A percentile compares a stretch with the other conserved stretches of the same genome.
Evolutionary conservation across 2,888 invertebrate genomes (phyloP).

Genomic region (Peribatodes rhomboidaria): DNA sequence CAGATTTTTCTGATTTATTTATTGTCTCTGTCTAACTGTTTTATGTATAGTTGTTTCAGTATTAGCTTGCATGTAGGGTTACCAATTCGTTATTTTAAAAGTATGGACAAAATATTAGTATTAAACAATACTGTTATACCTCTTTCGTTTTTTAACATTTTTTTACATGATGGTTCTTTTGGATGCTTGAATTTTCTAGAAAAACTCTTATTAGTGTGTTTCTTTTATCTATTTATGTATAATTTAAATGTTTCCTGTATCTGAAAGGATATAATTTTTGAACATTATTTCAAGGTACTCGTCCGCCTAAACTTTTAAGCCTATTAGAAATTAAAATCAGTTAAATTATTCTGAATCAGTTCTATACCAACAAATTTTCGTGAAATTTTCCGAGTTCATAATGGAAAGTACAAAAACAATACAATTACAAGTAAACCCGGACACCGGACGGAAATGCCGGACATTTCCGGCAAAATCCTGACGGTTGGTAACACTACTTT

Average conservation of each 20-base stretch:
- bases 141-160: too few relatives aligned
- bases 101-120: neutral
- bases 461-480: neutral
- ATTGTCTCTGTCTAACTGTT: slow-evolving; percentile 1
- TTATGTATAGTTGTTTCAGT: neutral
- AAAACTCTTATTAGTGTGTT: too few relatives aligned
- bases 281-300: too few relatives aligned
- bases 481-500: neutral
- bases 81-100: neutral
- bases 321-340: too few relatives aligned
- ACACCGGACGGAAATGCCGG: neutral
- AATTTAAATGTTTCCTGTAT: too few relatives aligned
- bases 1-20: slow-evolving; percentile 17
- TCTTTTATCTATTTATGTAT: too few relatives aligned
- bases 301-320: too few relatives aligned
- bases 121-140: too few relatives aligned
- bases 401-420: neutral
- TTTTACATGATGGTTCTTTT: too few relatives aligned
- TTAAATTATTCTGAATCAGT: neutral
- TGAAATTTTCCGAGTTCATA: neutral
- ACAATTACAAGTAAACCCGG: neutral
- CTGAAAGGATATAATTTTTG: too few relatives aligned
- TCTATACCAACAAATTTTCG: neutral
- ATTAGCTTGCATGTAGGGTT: neutral
- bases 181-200: too few relatives aligned